These are phyloP conservation scores for Leptinotarsa haldemani DNA, from an alignment of 2,888 invertebrate species.

Conservation along the genomic window DNA sequence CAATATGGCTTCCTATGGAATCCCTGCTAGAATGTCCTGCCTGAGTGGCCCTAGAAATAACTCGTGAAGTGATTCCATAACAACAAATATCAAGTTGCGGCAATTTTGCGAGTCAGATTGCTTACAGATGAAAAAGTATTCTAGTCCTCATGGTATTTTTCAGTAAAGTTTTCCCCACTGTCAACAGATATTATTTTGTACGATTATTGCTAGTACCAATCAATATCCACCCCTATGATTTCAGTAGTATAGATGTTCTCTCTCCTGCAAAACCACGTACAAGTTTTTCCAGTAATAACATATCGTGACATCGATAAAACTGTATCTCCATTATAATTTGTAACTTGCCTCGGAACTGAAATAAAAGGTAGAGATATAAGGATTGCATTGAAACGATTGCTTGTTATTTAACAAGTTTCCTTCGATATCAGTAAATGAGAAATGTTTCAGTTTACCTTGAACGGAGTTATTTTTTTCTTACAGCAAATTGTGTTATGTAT, in stretches of 20 bases:
- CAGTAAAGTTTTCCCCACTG: too few relatives aligned
- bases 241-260: slow-evolving; percentile 7
- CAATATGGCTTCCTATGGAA: too few relatives aligned
- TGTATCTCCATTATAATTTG: slow-evolving; percentile 13
- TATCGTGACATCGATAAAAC: slow-evolving; percentile 12
- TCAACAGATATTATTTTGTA: too few relatives aligned
- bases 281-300: background rate
- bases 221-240: slow-evolving; percentile 8
- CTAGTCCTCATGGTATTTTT: too few relatives aligned
- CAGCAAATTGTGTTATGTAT: too few relatives aligned
- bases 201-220: background rate
- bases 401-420: background rate
- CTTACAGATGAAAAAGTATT: too few relatives aligned
- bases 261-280: slow-evolving; percentile 15
- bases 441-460: background rate
- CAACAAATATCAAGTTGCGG: too few relatives aligned
- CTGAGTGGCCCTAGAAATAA: too few relatives aligned
- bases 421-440: background rate
- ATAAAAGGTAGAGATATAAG: background rate
- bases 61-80: too few relatives aligned
- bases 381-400: background rate
- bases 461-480: too few relatives aligned
- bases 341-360: slow-evolving; percentile 1
- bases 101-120: too few relatives aligned
- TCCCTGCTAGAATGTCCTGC: too few relatives aligned